Percentiles rank a stretch among this genome's conserved stretches.
phyloP scores from a whole-genome alignment of 2,888 invertebrate genomes.

The Amitus sp. region DNA sequence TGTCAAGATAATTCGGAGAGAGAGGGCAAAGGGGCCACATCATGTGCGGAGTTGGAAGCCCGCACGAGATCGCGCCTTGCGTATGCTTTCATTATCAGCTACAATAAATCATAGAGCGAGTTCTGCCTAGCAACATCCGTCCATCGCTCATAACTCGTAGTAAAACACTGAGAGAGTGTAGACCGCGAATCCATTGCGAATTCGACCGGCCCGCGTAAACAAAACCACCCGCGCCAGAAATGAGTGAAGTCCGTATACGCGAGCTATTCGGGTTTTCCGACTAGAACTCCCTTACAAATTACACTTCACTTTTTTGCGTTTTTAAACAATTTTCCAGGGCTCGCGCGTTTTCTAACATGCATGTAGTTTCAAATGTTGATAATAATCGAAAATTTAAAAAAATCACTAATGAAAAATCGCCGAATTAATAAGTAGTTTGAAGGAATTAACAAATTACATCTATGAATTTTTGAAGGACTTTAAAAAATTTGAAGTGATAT shows the following conservation, averaged over 20 bases:
- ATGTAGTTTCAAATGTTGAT: too few relatives aligned
- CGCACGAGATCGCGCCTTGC: constrained; percentile 53
- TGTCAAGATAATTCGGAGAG: constrained; percentile 48
- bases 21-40: constrained; percentile 15
- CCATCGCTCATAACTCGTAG: constrained; percentile 56
- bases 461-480: too few relatives aligned
- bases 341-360: too few relatives aligned
- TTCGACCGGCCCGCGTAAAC: constrained; percentile 21
- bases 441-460: too few relatives aligned
- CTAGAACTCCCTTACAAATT: too few relatives aligned
- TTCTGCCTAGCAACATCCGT: constrained; percentile 60
- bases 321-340: too few relatives aligned
- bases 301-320: too few relatives aligned
- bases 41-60: too few relatives aligned
- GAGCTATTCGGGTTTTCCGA: neutral
- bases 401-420: too few relatives aligned
- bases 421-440: too few relatives aligned
- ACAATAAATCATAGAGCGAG: constrained; percentile 59
- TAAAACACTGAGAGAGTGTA: constrained; percentile 34
- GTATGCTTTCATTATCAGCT: constrained; percentile 63
- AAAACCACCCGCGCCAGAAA: constrained; percentile 27
- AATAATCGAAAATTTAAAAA: too few relatives aligned
- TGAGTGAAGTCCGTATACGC: constrained; percentile 15
- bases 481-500: too few relatives aligned
- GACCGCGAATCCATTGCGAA: constrained; percentile 18